Percentiles rank a stretch among this genome's conserved stretches.
phyloP scores from a whole-genome alignment of 2,797 vertebrate species.

The Picus viridis region DNA sequence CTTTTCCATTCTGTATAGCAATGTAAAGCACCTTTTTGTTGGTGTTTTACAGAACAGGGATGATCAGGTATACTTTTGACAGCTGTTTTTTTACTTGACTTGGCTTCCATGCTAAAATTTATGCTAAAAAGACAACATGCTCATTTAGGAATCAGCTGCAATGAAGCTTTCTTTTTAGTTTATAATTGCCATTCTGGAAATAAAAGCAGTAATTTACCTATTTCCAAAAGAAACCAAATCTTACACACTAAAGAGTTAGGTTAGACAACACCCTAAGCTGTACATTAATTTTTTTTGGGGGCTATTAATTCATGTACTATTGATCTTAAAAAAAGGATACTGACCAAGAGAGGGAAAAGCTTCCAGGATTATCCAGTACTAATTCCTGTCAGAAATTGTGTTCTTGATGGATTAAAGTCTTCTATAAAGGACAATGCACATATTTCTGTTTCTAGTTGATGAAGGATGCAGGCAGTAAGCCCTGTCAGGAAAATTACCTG shows the following conservation, averaged over 20 bases:
- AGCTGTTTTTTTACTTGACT: neutral
- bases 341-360: conserved; percentile 1
- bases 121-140: neutral
- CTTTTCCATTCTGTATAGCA: neutral
- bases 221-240: neutral
- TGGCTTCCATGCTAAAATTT: neutral
- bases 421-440: neutral
- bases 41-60: neutral
- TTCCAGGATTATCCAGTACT: neutral
- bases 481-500: neutral
- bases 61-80: neutral
- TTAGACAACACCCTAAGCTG: neutral
- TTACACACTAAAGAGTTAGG: neutral
- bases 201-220: neutral
- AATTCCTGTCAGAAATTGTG: neutral
- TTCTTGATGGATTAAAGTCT: neutral
- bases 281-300: neutral
- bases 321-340: neutral
- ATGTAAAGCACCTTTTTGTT: neutral
- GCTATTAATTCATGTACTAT: neutral
- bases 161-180: neutral
- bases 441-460: neutral
- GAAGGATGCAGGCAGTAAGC: neutral
- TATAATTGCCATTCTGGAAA: neutral
- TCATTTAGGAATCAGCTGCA: neutral